These are phyloP conservation scores for Alces alces DNA, from an alignment of 2,113 vertebrate genomes.

Conservation along the genomic window DNA sequence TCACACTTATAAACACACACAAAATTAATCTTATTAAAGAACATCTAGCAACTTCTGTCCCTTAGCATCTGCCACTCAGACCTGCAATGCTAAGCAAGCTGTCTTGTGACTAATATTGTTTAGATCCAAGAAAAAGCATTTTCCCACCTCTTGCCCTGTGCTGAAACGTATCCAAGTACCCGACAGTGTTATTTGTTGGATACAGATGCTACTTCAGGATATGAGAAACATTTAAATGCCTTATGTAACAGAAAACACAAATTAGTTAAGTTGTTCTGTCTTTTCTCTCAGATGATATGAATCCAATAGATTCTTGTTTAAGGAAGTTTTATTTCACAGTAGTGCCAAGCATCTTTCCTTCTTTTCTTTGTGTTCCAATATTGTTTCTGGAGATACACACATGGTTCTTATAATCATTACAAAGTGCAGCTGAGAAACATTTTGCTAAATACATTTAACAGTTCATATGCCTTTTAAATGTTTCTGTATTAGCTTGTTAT, in stretches of 20 bases:
- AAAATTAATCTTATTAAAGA: not conserved
- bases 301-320: not conserved
- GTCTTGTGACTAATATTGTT: not conserved
- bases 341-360: not conserved
- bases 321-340: not conserved
- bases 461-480: not conserved
- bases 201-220: not conserved
- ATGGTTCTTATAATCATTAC: not conserved
- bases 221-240: not conserved
- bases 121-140: not conserved
- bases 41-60: not conserved
- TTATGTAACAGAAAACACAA: not conserved
- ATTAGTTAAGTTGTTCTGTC: conserved; percentile 1
- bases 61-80: not conserved
- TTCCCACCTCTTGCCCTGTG: not conserved
- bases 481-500: not conserved
- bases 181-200: not conserved
- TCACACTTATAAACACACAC: not conserved
- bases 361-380: not conserved
- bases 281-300: not conserved
- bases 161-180: not conserved
- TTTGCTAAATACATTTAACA: not conserved
- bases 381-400: not conserved
- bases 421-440: not conserved
- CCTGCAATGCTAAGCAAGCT: not conserved